Base-by-base conservation (phyloP, 2,797 vertebrate genomes). In the Rachycentron canadum region DNA sequence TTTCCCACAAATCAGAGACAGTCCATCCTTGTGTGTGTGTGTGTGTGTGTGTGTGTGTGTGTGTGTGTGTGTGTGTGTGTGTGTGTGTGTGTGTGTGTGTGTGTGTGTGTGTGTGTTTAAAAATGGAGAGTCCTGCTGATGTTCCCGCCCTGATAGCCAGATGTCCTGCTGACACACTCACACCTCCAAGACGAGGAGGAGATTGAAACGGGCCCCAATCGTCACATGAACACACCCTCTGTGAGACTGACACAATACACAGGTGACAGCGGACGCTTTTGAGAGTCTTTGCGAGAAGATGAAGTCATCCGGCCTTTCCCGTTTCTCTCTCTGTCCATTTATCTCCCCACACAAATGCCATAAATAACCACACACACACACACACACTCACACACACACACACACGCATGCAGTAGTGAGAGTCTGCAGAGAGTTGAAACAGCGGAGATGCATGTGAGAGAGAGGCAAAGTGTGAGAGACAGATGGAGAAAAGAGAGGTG, bases 141-240 rank as follows among this genome's bases (percentile, higher is more conserved):
- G 73, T 90, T 90, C 83, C 90, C 86, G 81, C 83, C 84, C 83
- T 78, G 86, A 88, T 73, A 83, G 79, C 86, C 90, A 90, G 87
- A 78, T 87, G 84, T 87, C 86, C 76, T 41, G 26, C 88, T 59
- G 84, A 81, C 72, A 61, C 73, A 70, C 55, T 76, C 68, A 68
- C 60, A 69, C 52, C 55, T 67, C 68, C 32, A 56, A 58, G 17
- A 86, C 68, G 41, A 65, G 19, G 40, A 72, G 64, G 58, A 79
- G 83, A 89, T 84, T 69, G 66, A 85, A 86, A 63, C 26, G 49
- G 53, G 23, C 12, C 32, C 56, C 49, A 59, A 74, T 77, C 56
- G 56, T 55, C 25, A 34, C 5, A 12, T 36, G 74, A 74, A 68
- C 74, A 59, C 66, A 30, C 30, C 1, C 59, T 12, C 40, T 3